Conservation (phyloP, 2,888 invertebrate species). For the Flabesymbios commensalis region DNA sequence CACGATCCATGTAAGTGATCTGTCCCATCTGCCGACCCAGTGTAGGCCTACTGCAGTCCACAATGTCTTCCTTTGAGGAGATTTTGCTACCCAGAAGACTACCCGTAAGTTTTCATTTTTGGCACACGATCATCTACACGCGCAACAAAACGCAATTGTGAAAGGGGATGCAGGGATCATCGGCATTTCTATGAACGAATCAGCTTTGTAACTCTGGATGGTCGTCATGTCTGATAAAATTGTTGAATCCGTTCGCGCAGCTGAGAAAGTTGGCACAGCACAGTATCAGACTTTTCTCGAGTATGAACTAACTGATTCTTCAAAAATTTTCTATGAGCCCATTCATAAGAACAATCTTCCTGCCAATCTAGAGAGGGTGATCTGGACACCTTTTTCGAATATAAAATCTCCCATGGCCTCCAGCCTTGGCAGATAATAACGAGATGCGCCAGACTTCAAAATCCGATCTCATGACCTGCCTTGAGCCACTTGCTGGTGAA, state of each 20-base stretch:
- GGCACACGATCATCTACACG: slow-evolving; percentile 8
- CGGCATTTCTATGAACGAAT: neutral
- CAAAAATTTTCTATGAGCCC: neutral
- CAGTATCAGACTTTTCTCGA: neutral
- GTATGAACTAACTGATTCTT: too few species aligned
- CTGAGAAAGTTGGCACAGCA: neutral
- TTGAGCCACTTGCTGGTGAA: too few species aligned
- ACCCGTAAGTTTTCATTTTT: neutral
- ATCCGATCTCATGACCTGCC: neutral
- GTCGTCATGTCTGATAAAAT: neutral
- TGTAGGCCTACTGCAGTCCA: neutral
- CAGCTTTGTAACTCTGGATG: neutral
- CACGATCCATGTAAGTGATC: neutral
- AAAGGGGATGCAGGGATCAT: slow-evolving; percentile 8
- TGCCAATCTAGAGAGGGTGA: neutral
- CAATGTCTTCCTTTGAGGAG: neutral
- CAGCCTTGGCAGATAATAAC: neutral
- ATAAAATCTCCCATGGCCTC: slow-evolving; percentile 1
- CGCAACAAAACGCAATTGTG: slow-evolving; percentile 1
- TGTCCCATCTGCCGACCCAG: neutral
- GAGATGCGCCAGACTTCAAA: neutral
- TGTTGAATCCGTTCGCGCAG: neutral
- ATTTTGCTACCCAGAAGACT: too few species aligned
- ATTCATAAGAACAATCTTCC: neutral
- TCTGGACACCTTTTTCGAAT: neutral